Base-by-base conservation (phyloP, 2,113 vertebrate genomes). In the Cygnus atratus region DNA sequence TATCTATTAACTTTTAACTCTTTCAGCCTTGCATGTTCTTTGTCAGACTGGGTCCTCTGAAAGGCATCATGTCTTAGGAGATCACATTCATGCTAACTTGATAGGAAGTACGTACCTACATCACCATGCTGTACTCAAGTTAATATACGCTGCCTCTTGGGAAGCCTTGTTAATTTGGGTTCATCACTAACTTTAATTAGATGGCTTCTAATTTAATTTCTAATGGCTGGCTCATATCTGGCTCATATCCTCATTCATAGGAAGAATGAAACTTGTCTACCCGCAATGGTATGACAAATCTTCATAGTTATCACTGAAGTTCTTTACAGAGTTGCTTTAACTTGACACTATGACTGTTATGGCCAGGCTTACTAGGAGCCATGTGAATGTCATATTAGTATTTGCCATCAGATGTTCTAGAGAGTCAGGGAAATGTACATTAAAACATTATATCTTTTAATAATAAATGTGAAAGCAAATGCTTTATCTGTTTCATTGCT, bases 181-280 rank as follows among this genome's bases (percentile, higher is more conserved):
- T 95, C 91, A 95, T 54, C 62, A 46, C 52, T 95, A 88, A 59
- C 80, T 93, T 90, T 95, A 93, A 93, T 95, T 87, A 96, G 92
- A 97, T 78, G 35, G 11, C 77, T 91, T 86, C 80, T 61, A 63
- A 68, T 95, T 96, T 48, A 82, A 70, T 93, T 65, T 65, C 62
- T 65, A 65, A 18, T 29, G 37, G 33, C n/a, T 91, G 28, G 28
- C 68, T 96, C 33, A 29, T 81, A 68, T 63, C 80, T 95, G 79
- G 93, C 70, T 95, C 10, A 7, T 68, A 8, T 63, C 46, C 68
- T 24, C 33, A 22, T 91, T 91, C 73, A 91, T n/a, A 35, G 73
- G 52, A 84, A 88, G 61, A 91, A 18, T 67, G 43, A 87, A 78
- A 82, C 78, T 68, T 75, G 6, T 63, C 76, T 93, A 84, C 48